phyloP scores from a whole-genome alignment of 2,113 vertebrate species.

The Strix aluco region DNA sequence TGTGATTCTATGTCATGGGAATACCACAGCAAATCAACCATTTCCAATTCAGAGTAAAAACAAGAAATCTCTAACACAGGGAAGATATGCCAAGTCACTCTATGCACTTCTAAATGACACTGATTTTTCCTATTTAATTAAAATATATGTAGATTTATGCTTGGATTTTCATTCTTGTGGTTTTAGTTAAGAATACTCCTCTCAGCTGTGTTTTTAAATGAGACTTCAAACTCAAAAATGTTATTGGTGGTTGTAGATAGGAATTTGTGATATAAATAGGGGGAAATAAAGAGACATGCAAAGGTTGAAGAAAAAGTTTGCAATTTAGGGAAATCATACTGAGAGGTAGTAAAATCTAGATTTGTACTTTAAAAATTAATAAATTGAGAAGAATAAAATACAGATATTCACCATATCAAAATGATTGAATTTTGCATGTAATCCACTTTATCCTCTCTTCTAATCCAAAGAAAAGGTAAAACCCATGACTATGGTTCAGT shows the following conservation, averaged over 20 bases:
- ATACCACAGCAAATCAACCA: neutral
- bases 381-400: neutral
- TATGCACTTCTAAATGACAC: neutral
- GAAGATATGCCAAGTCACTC: neutral
- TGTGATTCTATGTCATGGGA: neutral
- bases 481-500: neutral
- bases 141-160: neutral
- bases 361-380: neutral
- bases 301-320: neutral
- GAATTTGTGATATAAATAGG: neutral
- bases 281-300: neutral
- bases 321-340: neutral
- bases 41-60: neutral
- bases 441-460: neutral
- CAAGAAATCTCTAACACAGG: neutral
- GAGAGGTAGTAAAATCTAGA: neutral
- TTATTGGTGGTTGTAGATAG: neutral
- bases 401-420: neutral
- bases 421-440: neutral
- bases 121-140: neutral
- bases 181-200: neutral
- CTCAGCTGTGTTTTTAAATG: neutral
- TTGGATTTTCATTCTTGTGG: neutral
- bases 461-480: neutral
- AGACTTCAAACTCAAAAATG: neutral